These are phyloP conservation scores for Serilophus lunatus DNA, from an alignment of 2,113 vertebrate species.

Conservation along the genomic window DNA sequence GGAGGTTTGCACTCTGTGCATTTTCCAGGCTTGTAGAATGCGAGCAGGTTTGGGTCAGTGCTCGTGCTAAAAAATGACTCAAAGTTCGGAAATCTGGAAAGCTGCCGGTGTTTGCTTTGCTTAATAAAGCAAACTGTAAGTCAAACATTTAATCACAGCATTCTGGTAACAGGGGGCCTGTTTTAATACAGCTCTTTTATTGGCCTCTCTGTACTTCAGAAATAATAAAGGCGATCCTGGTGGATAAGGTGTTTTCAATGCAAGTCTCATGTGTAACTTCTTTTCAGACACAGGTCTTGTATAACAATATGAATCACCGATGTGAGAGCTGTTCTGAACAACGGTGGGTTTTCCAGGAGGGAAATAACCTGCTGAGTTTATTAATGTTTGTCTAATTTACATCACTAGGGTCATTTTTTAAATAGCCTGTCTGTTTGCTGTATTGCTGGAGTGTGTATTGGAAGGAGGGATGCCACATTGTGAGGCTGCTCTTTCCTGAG, in stretches of 20 bases:
- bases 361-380: slow-evolving; percentile 65
- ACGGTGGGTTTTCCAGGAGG: slow-evolving; percentile 29
- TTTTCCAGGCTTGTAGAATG: not conserved
- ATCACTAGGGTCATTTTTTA: slow-evolving; percentile 42
- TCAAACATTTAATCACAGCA: slow-evolving; percentile 53
- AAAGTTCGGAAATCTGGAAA: slow-evolving; percentile 47
- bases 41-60: not conserved
- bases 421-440: slow-evolving; percentile 27
- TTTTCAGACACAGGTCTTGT: slow-evolving; percentile 28
- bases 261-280: slow-evolving; percentile 30
- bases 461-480: not conserved
- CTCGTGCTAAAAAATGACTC: not conserved
- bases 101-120: slow-evolving; percentile 23
- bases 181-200: slow-evolving; percentile 57
- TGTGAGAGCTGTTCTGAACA: slow-evolving; percentile 35
- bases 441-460: accelerated
- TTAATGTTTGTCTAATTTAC: slow-evolving; percentile 67
- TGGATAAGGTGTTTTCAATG: slow-evolving; percentile 24
- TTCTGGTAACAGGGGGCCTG: not conserved
- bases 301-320: not conserved
- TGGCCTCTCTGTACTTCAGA: slow-evolving; percentile 49
- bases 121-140: slow-evolving; percentile 63
- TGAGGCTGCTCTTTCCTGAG: not conserved
- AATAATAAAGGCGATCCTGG: slow-evolving; percentile 31
- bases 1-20: not conserved